Evolutionary conservation across 2,113 vertebrate genomes (phyloP).

Genomic region (western clawed frog (Xenopus tropicalis)): DNA sequence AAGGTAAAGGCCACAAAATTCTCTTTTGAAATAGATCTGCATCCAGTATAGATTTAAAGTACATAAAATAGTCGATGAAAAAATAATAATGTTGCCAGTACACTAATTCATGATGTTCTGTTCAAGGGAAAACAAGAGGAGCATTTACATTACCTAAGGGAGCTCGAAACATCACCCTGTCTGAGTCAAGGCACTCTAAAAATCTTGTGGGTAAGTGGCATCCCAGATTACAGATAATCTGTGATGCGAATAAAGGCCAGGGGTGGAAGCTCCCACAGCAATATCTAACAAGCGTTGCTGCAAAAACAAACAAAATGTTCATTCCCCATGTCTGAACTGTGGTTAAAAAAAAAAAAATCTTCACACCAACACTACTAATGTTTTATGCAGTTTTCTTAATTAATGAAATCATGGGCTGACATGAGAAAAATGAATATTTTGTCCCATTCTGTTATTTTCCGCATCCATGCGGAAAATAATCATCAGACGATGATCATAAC

Average conservation of each 20-base stretch:
- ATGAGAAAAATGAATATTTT: conserved; percentile 47
- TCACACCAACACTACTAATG: neutral
- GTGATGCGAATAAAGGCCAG: conserved; percentile 32
- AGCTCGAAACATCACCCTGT: conserved; percentile 82
- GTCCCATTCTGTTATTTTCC: conserved; percentile 23
- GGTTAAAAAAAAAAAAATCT: neutral
- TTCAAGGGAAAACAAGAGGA: conserved; percentile 87
- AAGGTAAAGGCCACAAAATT: too few species aligned
- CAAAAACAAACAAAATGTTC: conserved; percentile 39
- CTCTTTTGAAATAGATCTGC: too few species aligned
- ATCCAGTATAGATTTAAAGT: neutral
- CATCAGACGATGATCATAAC: conserved; percentile 46
- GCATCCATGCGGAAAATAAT: neutral
- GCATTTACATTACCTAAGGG: conserved; percentile 83
- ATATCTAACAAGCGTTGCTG: neutral
- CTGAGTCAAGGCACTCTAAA: conserved; percentile 79
- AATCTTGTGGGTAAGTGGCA: conserved; percentile 80
- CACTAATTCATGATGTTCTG: conserved; percentile 61
- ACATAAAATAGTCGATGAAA: conserved; percentile 59
- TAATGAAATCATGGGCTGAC: neutral
- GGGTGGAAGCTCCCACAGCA: neutral
- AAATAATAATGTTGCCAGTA: conserved; percentile 40
- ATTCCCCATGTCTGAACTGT: conserved; percentile 24
- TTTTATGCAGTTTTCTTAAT: neutral
- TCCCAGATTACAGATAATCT: conserved; percentile 65